phyloP scores from a whole-genome alignment of 2,888 invertebrate genomes.

The Notodonta dromedarius region DNA sequence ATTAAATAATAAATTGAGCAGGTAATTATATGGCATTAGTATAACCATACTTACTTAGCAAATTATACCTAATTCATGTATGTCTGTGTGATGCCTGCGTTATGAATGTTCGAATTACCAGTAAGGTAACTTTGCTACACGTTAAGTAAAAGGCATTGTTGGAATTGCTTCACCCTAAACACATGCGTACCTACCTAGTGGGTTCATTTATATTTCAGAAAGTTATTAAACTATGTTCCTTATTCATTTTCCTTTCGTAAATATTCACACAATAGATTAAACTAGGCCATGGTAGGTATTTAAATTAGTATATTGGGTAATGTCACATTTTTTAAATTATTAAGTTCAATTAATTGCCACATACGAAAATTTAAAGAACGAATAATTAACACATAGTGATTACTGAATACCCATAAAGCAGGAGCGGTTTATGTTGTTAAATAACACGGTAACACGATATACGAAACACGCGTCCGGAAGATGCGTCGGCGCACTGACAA shows the following conservation, averaged over 20 bases:
- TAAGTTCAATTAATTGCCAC: background rate
- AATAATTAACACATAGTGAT: background rate
- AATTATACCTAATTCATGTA: too few relatives aligned
- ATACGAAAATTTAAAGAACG: background rate
- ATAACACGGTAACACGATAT: conserved; percentile 5
- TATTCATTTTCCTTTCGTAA: too few relatives aligned
- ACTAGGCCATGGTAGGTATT: too few relatives aligned
- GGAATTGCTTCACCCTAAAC: background rate
- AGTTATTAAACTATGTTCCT: too few relatives aligned
- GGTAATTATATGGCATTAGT: too few relatives aligned
- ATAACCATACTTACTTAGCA: too few relatives aligned
- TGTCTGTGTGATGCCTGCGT: background rate
- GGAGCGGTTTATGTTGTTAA: background rate
- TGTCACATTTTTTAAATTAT: too few relatives aligned
- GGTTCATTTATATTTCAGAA: too few relatives aligned
- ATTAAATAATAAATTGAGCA: too few relatives aligned
- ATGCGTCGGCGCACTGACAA: conserved; percentile 38
- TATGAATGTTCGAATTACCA: background rate
- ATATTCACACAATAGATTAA: too few relatives aligned
- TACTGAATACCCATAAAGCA: background rate
- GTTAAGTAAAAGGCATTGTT: background rate
- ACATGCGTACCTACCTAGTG: too few relatives aligned
- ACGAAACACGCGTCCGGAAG: conserved; percentile 22
- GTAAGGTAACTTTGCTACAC: background rate
- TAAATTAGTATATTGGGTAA: too few relatives aligned